Base-by-base conservation (phyloP, 92 coral and sea anemone genomes). In the Actinernus sp. region DNA sequence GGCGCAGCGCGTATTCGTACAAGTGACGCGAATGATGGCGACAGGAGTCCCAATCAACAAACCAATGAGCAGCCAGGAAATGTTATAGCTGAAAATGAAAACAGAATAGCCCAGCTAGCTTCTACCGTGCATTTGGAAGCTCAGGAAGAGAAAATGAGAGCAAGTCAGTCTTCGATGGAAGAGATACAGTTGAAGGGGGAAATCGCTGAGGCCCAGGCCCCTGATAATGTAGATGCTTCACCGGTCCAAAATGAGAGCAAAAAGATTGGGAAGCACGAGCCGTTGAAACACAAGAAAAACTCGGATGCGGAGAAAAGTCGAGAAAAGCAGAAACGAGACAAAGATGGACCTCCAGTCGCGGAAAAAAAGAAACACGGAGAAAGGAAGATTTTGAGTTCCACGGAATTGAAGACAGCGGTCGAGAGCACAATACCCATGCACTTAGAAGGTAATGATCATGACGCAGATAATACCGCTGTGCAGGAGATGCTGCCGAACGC, bases 151-250 rank as follows among this genome's bases (percentile, higher is more conserved):
- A n/a, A n/a, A n/a, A n/a, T n/a, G n/a, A n/a, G n/a, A 55, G n/a
- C 66, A 6, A 31, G 41, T 7, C 76, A 56, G 17, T 69, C 76
- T 17, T 54, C 73, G 0, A 36, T 45, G 47, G 31, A 13, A 28
- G 51, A 17, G 53, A 36, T 53, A 57, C 9, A 34, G 30, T 19
- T 46, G 20, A 29, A 22, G 10, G 22, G 19, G 8, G 58, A 41
- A 4, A 11, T 54, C 1, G 20, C 28, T 34, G 43, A 66, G 12
- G 4, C 10, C 4, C 21, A 7, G 5, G 6, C 52, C 19, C 5
- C 10, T 5, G 11, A 17, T 8, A 23, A 74, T 55, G 33, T 21
- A 0, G 50, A 26, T n/a, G 32, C 41, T 33, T 48, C 73, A 11
- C 81, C 81, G 20, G 17, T 63, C 7, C 14, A 22, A 14, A 4